Conservation (phyloP, 2,888 invertebrate species). For the Drosophila helvetica region DNA sequence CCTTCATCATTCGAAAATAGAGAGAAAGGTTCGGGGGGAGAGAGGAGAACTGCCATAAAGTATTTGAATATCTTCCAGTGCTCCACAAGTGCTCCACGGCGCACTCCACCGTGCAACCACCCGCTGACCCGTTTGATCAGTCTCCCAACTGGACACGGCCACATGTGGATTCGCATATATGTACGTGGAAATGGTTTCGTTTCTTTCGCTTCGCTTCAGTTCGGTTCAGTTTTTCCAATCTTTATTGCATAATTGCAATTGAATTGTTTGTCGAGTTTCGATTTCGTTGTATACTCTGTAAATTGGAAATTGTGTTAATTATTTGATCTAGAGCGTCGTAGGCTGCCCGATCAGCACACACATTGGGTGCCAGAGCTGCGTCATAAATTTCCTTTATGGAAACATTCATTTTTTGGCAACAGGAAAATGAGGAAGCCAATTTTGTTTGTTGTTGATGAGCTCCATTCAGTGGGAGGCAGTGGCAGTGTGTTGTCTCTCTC, state of each 20-base stretch:
- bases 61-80: constrained; percentile 65
- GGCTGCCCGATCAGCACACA: constrained; percentile 44
- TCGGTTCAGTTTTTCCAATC: constrained; percentile 43
- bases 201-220: constrained; percentile 38
- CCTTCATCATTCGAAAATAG: constrained; percentile 48
- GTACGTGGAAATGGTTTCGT: constrained; percentile 38
- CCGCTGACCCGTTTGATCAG: constrained; percentile 74
- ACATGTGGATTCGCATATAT: constrained; percentile 62
- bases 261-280: constrained; percentile 73
- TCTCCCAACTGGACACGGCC: constrained; percentile 60
- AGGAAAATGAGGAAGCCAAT: constrained; percentile 19
- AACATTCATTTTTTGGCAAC: constrained; percentile 47
- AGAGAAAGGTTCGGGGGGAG: constrained; percentile 11
- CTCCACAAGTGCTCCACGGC: constrained; percentile 43
- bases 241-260: constrained; percentile 80
- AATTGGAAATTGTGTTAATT: constrained; percentile 63
- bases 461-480: constrained; percentile 36
- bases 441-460: constrained; percentile 44
- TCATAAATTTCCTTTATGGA: constrained; percentile 50
- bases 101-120: constrained; percentile 41
- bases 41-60: constrained; percentile 58
- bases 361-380: constrained; percentile 33
- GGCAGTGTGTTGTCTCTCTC: constrained; percentile 2
- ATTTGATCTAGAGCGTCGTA: constrained; percentile 56
- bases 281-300: constrained; percentile 47